Percentiles rank a stretch among this genome's conserved stretches.
phyloP scores from a whole-genome alignment of 2,888 invertebrate genomes.

The Myopa tessellatipennis region DNA sequence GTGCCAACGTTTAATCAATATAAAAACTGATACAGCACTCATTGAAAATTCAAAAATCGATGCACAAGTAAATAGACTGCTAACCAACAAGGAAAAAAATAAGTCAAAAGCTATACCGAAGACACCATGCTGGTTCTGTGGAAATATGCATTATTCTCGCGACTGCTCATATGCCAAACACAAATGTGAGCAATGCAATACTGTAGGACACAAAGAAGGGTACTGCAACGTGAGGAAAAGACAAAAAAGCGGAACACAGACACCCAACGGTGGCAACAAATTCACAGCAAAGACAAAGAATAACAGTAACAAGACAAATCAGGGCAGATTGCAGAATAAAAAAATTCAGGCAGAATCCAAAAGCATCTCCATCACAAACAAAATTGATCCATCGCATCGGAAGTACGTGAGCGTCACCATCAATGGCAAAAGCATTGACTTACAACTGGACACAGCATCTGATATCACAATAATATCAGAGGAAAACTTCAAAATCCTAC shows the following conservation, averaged over 20 bases:
- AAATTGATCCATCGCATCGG: conserved; percentile 32
- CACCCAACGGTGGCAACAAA: neutral
- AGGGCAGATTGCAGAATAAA: neutral
- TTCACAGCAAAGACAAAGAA: neutral
- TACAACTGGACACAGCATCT: conserved; percentile 46
- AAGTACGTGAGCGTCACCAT: conserved; percentile 46
- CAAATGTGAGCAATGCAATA: conserved; percentile 42
- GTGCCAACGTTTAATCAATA: conserved; percentile 43
- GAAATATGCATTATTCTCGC: conserved; percentile 44
- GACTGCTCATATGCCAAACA: conserved; percentile 40
- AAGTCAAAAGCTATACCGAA: conserved; percentile 42
- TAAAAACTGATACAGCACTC: too few species aligned
- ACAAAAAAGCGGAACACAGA: neutral
- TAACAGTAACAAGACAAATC: too few species aligned
- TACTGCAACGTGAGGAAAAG: conserved; percentile 31
- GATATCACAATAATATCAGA: conserved; percentile 47
- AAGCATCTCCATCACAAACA: conserved; percentile 41
- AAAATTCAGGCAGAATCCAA: conserved; percentile 23
- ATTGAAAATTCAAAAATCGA: conserved; percentile 38
- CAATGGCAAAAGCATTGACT: conserved; percentile 36
- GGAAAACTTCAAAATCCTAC: conserved; percentile 39
- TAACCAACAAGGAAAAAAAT: neutral
- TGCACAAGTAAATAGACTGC: conserved; percentile 39
- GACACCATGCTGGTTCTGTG: conserved; percentile 46
- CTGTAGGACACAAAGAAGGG: conserved; percentile 15